Conservation (phyloP, 2,888 invertebrate genomes). For the Trissoscelio sp. region DNA sequence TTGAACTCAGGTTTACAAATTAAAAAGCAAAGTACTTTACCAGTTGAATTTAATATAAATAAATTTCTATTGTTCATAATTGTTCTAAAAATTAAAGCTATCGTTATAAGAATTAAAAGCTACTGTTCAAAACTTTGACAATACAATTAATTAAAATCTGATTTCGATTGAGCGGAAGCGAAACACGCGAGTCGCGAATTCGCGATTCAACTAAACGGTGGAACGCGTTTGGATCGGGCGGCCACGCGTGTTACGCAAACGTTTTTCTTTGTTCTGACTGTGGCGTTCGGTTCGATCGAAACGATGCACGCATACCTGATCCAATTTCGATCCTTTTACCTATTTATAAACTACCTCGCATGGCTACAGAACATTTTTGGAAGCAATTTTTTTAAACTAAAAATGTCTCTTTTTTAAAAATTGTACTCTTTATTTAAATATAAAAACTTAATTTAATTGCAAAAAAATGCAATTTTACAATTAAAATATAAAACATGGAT, state of each 20-base stretch:
- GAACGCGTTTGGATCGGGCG: slow-evolving; percentile 22
- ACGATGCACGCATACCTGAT: slow-evolving; percentile 42
- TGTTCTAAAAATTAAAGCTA: not conserved
- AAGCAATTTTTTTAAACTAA: no score
- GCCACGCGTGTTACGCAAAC: slow-evolving; percentile 51
- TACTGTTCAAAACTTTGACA: not conserved
- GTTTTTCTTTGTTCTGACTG: slow-evolving; percentile 46
- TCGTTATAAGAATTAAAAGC: slow-evolving; percentile 7
- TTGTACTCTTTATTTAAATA: no score
- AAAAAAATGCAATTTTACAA: not conserved
- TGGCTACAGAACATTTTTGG: no score
- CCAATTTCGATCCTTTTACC: slow-evolving; percentile 36
- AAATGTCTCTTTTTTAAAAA: no score
- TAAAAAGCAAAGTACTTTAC: no score
- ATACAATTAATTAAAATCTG: slow-evolving; percentile 26
- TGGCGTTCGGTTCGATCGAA: slow-evolving; percentile 36
- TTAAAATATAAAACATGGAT: not conserved
- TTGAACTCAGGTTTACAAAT: no score
- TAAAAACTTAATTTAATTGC: no score
- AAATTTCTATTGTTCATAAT: no score
- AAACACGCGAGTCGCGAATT: slow-evolving; percentile 38
- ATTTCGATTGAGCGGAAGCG: slow-evolving; percentile 33
- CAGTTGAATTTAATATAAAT: no score
- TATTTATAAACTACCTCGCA: no score
- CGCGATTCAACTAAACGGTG: slow-evolving; percentile 33